Evolutionary conservation across 2,113 vertebrate genomes (phyloP), one percentile per base, ranked within the genome.

Genomic region (Camarhynchus parvulus): DNA sequence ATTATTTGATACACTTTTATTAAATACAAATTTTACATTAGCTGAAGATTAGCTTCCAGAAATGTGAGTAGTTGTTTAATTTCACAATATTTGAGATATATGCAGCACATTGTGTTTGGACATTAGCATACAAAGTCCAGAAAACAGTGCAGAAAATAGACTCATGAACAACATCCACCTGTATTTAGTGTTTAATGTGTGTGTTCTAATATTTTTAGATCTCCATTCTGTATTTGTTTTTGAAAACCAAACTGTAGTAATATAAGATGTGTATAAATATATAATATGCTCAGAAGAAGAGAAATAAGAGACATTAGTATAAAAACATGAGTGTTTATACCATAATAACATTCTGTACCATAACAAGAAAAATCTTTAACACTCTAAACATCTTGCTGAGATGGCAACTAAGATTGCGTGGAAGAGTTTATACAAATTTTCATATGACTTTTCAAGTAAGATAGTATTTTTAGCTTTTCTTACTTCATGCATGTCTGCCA

Each of bases 41-140:
- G 33, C 28, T 87, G 78, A 94, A 88, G 41, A 68, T 82, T 83
- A 95, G 30, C 25, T 30, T 91, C 63, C 50, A 94, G 58, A 87
- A 96, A 94, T 52, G 62, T 75, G 84, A 91, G 53, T 94, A 90
- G 69, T 79, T 91, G 55, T 90, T 96, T 91, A 64, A 91, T 91
- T 91, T 92, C 85, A 74, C 80, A 91, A 23, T 35, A 41, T 93
- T 95, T 92, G 44, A 94, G 86, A 92, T 30, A 68, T 41, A 77
- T 20, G 21, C 58, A 79, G 61, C 25, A 75, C 44, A 58, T 55
- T 85, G 25, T 92, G 25, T 66, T 58, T 79, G 68, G n/a, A 70
- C 8, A 9, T 66, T 80, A 83, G 63, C 55, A 53, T 41, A 80
- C 27, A 50, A 83, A 89, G 17, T 87, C 35, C 5, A 18, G 73